phyloP scores from a whole-genome alignment of 2,113 vertebrate genomes.

The Oreochromis niloticus region DNA sequence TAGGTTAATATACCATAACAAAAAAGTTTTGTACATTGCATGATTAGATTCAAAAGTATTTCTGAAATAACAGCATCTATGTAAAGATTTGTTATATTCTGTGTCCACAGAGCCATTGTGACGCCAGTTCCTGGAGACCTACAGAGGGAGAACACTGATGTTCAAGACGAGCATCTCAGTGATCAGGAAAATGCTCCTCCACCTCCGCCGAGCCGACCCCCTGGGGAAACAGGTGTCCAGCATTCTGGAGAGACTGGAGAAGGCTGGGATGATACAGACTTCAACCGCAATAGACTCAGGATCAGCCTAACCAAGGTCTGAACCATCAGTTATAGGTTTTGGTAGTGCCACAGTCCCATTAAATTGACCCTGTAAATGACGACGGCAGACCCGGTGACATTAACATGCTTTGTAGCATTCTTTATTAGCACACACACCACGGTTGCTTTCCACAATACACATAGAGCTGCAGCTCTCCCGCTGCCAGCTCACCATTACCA shows the following conservation, averaged over 20 bases:
- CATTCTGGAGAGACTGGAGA: slow-evolving; percentile 80
- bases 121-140: slow-evolving; percentile 86
- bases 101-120: slow-evolving; percentile 80
- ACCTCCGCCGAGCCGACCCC: slow-evolving; percentile 71
- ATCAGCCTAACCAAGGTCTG: slow-evolving; percentile 95
- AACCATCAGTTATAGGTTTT: neutral
- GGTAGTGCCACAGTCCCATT: neutral
- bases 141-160: slow-evolving; percentile 94
- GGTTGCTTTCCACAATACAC: too few relatives aligned
- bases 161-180: slow-evolving; percentile 94
- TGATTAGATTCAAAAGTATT: neutral
- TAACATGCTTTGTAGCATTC: too few relatives aligned
- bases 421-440: too few relatives aligned
- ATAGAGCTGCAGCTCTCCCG: too few relatives aligned
- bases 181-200: slow-evolving; percentile 98
- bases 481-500: too few relatives aligned
- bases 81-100: neutral
- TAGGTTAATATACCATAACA: neutral
- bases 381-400: too few relatives aligned
- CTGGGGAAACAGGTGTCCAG: slow-evolving; percentile 59
- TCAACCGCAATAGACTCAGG: slow-evolving; percentile 98
- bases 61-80: neutral
- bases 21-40: neutral
- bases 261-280: slow-evolving; percentile 94
- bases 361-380: neutral